phyloP scores from a whole-genome alignment of 2,797 vertebrate genomes.

The Pteropus rufus region DNA sequence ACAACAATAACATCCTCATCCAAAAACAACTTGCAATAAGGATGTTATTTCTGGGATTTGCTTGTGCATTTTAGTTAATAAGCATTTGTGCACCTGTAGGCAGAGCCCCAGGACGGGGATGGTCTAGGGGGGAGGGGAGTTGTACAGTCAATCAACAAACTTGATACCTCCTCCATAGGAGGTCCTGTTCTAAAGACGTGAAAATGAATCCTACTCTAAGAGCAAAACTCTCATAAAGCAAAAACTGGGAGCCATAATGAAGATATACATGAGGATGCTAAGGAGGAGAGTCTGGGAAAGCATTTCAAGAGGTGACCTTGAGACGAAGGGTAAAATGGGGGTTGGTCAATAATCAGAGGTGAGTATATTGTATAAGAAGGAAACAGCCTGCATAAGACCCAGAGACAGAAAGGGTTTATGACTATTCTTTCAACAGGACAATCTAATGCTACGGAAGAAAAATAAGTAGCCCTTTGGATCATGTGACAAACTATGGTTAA shows the following conservation, averaged over 20 bases:
- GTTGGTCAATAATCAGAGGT: background rate
- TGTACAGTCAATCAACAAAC: background rate
- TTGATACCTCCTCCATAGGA: background rate
- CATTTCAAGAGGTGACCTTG: background rate
- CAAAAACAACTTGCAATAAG: constrained; percentile 56
- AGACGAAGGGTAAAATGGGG: background rate
- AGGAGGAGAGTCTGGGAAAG: background rate
- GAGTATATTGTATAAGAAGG: background rate
- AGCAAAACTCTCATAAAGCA: background rate
- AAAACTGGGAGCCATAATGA: background rate
- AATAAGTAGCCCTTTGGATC: background rate
- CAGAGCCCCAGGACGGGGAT: background rate
- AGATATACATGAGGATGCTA: background rate
- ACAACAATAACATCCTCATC: constrained; percentile 72
- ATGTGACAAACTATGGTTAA: background rate
- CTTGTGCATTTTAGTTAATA: constrained; percentile 32
- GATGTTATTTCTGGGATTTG: constrained; percentile 54
- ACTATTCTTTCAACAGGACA: background rate
- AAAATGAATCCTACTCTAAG: background rate
- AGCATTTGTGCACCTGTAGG: constrained; percentile 48
- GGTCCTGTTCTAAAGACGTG: background rate
- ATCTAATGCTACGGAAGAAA: background rate
- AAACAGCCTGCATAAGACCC: background rate
- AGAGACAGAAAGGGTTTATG: background rate
- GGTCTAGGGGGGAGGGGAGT: background rate